Evolutionary conservation across 2,797 vertebrate species (phyloP).

Genomic region (Thaleichthys pacificus): DNA sequence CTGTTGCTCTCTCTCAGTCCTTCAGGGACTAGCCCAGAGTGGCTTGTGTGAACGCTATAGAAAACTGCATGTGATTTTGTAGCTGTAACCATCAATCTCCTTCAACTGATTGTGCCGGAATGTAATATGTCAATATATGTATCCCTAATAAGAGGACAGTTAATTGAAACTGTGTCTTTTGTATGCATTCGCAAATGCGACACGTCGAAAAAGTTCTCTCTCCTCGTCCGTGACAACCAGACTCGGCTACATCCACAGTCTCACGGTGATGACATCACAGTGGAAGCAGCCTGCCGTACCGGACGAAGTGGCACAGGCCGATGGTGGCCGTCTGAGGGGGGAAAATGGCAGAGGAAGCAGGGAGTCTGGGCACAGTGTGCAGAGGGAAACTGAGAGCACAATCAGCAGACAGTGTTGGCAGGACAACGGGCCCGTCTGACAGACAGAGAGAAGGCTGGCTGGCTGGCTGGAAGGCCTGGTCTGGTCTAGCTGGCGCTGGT

Average conservation of each 20-base stretch:
- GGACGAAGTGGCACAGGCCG: slow-evolving; percentile 60
- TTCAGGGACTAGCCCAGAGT: slow-evolving; percentile 2
- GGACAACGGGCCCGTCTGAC: background rate
- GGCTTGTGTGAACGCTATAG: too few relatives aligned
- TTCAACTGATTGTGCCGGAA: too few relatives aligned
- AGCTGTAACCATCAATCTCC: too few relatives aligned
- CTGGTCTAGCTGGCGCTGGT: too few relatives aligned
- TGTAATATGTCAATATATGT: too few relatives aligned
- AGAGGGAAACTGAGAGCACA: slow-evolving; percentile 48
- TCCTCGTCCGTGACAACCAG: slow-evolving; percentile 19
- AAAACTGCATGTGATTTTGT: too few relatives aligned
- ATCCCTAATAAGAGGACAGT: too few relatives aligned
- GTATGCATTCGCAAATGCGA: background rate
- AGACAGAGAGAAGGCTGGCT: background rate
- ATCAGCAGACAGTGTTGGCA: slow-evolving; percentile 35
- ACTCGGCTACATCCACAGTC: slow-evolving; percentile 28
- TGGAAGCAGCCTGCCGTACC: slow-evolving; percentile 50
- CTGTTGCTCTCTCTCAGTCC: slow-evolving; percentile 68
- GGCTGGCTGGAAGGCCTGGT: background rate
- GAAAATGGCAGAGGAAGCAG: slow-evolving; percentile 55
- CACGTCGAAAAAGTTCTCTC: background rate
- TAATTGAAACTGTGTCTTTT: too few relatives aligned
- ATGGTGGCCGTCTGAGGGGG: slow-evolving; percentile 39
- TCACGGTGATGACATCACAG: slow-evolving; percentile 60
- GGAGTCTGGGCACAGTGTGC: slow-evolving; percentile 50